phyloP scores from a whole-genome alignment of 2,113 vertebrate species.

The Polypterus senegalus region DNA sequence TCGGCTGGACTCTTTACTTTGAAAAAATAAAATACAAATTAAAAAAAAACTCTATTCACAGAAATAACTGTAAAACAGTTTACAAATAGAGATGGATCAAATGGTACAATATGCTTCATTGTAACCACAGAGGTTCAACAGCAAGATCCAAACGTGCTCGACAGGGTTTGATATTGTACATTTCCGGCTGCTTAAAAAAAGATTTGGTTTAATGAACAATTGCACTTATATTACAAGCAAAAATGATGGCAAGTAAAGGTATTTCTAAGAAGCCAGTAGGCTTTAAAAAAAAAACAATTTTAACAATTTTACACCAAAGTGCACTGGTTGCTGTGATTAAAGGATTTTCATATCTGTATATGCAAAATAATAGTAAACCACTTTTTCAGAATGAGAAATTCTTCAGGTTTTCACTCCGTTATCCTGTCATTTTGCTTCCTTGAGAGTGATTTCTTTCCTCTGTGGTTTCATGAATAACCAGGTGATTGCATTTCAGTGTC shows the following conservation, averaged over 20 bases:
- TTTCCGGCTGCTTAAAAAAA: slow-evolving; percentile 29
- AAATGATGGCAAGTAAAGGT: slow-evolving; percentile 22
- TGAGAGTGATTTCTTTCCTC: slow-evolving; percentile 66
- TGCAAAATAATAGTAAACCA: slow-evolving; percentile 21
- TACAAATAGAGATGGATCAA: neutral
- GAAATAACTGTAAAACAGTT: neutral
- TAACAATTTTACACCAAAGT: too few species aligned
- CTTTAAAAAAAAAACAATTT: slow-evolving; percentile 30
- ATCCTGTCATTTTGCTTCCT: slow-evolving; percentile 37
- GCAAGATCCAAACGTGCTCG: slow-evolving; percentile 18
- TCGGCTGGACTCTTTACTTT: neutral
- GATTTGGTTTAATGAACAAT: slow-evolving; percentile 33
- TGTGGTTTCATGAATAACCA: slow-evolving; percentile 46
- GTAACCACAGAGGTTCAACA: slow-evolving; percentile 28
- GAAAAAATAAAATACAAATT: neutral
- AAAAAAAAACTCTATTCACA: neutral
- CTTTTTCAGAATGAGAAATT: slow-evolving; percentile 15
- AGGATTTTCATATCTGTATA: slow-evolving; percentile 27
- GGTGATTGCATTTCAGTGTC: slow-evolving; percentile 55
- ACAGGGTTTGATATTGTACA: slow-evolving; percentile 20
- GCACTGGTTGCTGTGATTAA: too few species aligned
- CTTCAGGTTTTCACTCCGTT: slow-evolving; percentile 29
- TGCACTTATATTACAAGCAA: slow-evolving; percentile 50
- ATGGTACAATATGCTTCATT: slow-evolving; percentile 29
- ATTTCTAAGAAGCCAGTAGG: slow-evolving; percentile 36